Evolutionary conservation across 1,140 invertebrate species (phyloP).

Genomic region (Bombus consobrinus): DNA sequence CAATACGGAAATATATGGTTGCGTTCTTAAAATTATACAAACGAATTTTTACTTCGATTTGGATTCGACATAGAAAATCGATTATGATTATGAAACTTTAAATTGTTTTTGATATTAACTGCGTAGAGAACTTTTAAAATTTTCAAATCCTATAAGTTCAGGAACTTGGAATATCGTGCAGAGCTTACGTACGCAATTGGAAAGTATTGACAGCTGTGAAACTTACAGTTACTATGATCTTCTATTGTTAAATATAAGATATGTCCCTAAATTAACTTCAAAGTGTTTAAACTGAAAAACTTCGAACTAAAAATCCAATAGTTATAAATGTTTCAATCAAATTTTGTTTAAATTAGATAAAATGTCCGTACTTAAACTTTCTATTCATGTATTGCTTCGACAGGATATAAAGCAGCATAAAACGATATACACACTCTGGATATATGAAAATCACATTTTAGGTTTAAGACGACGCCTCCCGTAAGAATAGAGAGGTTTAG

Average conservation of each 20-base stretch:
- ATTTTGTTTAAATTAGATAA: not conserved
- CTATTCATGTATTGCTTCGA: not conserved
- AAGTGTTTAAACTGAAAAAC: not conserved
- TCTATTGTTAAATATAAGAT: not conserved
- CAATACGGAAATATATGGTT: not conserved
- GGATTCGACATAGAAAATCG: not conserved
- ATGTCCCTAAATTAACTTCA: not conserved
- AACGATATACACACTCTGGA: not conserved
- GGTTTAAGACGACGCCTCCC: conserved; percentile 21
- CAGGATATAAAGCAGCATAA: not conserved
- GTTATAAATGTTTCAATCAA: not conserved
- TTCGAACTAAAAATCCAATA: rapidly evolving
- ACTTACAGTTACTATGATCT: not conserved
- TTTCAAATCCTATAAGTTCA: conserved; percentile 16
- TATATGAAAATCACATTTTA: conserved; percentile 39
- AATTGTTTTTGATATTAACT: conserved; percentile 3
- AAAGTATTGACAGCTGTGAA: conserved; percentile 25
- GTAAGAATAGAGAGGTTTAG: conserved; percentile 35
- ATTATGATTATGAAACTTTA: not conserved
- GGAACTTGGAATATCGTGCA: conserved; percentile 19
- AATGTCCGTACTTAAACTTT: not conserved
- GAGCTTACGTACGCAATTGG: conserved; percentile 21
- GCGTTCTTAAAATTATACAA: not conserved
- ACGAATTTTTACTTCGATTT: not conserved
- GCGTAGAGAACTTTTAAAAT: conserved; percentile 24